Conservation (phyloP, 1,140 invertebrate species). For the Pseudomyrmex concolor region DNA sequence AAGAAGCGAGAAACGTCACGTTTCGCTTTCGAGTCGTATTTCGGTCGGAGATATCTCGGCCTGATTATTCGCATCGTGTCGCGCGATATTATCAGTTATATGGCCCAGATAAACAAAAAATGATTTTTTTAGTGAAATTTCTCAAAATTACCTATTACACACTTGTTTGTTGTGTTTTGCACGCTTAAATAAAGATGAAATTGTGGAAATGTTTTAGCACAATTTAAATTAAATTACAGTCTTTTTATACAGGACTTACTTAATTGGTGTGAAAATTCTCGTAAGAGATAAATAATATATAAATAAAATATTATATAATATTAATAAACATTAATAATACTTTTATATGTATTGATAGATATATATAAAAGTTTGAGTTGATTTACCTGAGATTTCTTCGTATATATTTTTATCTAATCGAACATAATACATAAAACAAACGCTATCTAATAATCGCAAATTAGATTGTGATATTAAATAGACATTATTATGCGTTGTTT, state of each 20-base stretch:
- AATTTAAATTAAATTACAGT: constrained; percentile 4
- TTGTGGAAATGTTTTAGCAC: background rate
- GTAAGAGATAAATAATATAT: no score
- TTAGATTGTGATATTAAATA: no score
- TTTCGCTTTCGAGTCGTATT: constrained; percentile 61
- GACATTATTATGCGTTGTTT: no score
- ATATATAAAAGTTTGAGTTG: no score
- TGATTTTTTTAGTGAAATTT: constrained; percentile 55
- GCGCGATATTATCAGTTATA: constrained; percentile 39
- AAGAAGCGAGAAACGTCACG: constrained; percentile 37
- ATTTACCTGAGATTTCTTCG: no score
- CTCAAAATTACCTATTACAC: constrained; percentile 17
- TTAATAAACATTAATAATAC: no score
- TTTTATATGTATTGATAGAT: no score
- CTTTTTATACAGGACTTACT: background rate
- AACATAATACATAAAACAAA: no score
- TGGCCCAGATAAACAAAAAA: constrained; percentile 63
- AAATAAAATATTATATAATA: no score
- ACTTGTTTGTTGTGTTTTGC: background rate
- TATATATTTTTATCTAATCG: no score
- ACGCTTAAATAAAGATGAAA: background rate
- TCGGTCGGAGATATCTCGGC: constrained; percentile 51
- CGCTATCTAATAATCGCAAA: no score
- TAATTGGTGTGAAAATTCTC: no score
- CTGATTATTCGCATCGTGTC: constrained; percentile 30